Base-by-base conservation (phyloP, 2,888 invertebrate species). In the Digitonthophagus gazella region DNA sequence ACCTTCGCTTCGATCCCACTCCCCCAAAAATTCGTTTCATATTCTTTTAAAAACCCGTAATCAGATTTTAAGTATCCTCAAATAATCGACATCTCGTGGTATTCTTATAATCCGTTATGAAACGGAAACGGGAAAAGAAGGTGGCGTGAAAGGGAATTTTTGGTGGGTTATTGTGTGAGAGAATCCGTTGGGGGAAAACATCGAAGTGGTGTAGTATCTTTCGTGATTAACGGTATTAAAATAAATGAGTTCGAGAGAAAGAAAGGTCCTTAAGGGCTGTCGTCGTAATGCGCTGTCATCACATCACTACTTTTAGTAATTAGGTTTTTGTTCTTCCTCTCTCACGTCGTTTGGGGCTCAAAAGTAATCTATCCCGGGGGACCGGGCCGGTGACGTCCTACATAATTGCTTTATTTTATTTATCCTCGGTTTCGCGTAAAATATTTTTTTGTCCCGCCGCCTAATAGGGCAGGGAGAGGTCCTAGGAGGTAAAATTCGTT, bases 281-380 rank as follows among this genome's bases (percentile, higher is more conserved):
- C 81, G 76, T 76, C 71, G 78, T 81, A 82, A 82, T 81, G 80
- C 79, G 79, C 79, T 68, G 70, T 70, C 82, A 81, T 82, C 82
- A 80, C 82, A 81, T 82, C 82, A 81, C 79, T 80, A 80, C 80
- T 81, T 81, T 79, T 79, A 74, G 80, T 81, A 82, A 82, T 82
- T 82, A 82, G 81, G 80, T 81, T 82, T 82, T 80, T 80, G 78
- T 78, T 80, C 78, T 76, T 77, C 79, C 74, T 76, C 77, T 73
- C 76, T 69, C 22, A 19, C 55, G 55, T 19, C 19, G 57, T 18
- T 22, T 56, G 28, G 14, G 55, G 67, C 63, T 63, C 61, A 67
- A 67, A 67, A 67, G 55, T 67, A 67, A 67, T 67, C 56, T 67
- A 55, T 64, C 67, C 63, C 63, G 15, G 11, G 67, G 54, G 67